Evolutionary conservation across 2,113 vertebrate genomes (phyloP), one percentile per base, ranked within the genome.

Genomic region (Oncorhynchus gorbuscha): DNA sequence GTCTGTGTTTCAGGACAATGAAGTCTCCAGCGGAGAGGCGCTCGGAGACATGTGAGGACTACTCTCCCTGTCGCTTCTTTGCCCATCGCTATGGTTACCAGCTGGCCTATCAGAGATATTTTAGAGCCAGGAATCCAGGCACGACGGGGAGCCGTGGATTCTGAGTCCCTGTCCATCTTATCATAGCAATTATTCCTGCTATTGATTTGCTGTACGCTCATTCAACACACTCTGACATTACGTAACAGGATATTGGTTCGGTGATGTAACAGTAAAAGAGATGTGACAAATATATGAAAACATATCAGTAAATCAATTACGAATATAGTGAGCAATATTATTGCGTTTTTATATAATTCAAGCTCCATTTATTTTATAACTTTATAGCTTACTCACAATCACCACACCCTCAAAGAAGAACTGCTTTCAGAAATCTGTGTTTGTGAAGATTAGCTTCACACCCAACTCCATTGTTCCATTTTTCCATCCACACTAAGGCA

Each of bases 11-110:
- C 82, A 95, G 96, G 88, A 71, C 86, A 74, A 77, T 91, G 6
- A 99, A 97, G 91, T 81, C 91, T 0, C 79, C 73, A 1, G 81
- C 89, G 0, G 97, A 99, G 91, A 71, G 74, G 5, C 94, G 91
- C 22, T 88, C 95, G 2, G 97, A 99, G 90, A 91, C 82, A 61
- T 99, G 97, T 0, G 97, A 99, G 77, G 94, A 97, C 79, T 95
- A 89, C 83, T 85, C 81, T 3, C 95, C 93, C 0, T 99, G 97
- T 0, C 95, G 95, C 28, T 73, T 71, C 64, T 95, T 94, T 0
- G 95, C 96, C 5, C 75, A 76, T 9, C 79, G 51, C 77, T 78
- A 94, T 0, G 97, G 97, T 9, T 94, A 89, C 35, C 77, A 86
- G 1, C 85, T 91, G 59, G 97, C 97, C 83, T 97, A 95, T 79